These are phyloP conservation scores for Phoxinus phoxinus DNA, from an alignment of 2,113 vertebrate genomes.

Conservation along the genomic window DNA sequence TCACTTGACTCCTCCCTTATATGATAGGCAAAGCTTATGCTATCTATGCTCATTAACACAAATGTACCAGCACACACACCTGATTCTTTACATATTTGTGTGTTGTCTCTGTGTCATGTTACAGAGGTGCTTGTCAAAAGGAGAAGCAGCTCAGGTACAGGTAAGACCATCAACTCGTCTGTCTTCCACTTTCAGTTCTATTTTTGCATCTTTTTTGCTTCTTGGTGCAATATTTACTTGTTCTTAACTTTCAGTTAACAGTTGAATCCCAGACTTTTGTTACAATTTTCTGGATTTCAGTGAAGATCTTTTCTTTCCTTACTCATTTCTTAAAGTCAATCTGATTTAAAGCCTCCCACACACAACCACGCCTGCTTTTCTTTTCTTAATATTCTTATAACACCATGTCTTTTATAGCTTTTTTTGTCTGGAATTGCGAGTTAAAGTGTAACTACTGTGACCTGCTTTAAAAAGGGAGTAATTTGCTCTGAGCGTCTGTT, in stretches of 20 bases:
- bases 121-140: constrained; percentile 76
- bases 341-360: background rate
- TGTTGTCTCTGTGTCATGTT: constrained; percentile 39
- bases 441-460: constrained; percentile 21
- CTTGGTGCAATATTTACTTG: background rate
- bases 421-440: background rate
- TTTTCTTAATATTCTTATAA: constrained; percentile 10
- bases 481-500: background rate
- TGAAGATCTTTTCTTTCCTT: background rate
- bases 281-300: background rate
- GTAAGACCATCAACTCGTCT: constrained; percentile 62
- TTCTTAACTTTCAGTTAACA: background rate
- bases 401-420: background rate
- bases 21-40: constrained; percentile 23
- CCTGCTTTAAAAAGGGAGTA: background rate
- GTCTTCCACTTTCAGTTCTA: background rate
- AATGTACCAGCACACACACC: background rate
- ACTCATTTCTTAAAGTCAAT: background rate
- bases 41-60: constrained; percentile 19
- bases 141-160: constrained; percentile 69
- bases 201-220: background rate
- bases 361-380: background rate
- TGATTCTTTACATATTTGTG: constrained; percentile 36
- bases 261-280: background rate
- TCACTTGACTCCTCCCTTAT: background rate